phyloP scores from a whole-genome alignment of 2,888 invertebrate genomes.

The Mesochorus sp. region DNA sequence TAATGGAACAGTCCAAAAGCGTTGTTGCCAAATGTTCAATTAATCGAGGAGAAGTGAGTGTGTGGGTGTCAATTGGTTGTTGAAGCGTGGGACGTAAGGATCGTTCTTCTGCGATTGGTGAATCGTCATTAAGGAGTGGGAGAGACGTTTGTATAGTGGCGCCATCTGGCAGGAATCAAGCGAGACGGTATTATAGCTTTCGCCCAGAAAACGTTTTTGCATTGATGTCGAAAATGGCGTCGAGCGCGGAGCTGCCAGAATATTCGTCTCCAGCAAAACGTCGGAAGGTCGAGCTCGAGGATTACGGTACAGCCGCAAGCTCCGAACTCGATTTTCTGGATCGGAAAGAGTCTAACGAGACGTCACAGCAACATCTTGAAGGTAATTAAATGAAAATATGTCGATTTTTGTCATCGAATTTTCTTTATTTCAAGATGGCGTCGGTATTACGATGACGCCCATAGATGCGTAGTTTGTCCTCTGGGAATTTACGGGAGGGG shows the following conservation, averaged over 20 bases:
- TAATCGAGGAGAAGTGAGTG: background rate
- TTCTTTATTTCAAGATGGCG: conserved; percentile 77
- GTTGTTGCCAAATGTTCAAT: conserved; percentile 50
- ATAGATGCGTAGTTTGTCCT: conserved; percentile 66
- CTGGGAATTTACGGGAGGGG: conserved; percentile 64
- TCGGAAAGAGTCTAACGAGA: conserved; percentile 67
- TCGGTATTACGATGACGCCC: conserved; percentile 68
- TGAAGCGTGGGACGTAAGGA: conserved; percentile 48
- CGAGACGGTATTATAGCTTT: conserved; percentile 51
- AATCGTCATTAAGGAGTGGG: conserved; percentile 5
- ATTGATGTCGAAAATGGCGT: conserved; percentile 82
- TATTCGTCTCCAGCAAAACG: conserved; percentile 81
- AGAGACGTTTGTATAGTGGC: conserved; percentile 45
- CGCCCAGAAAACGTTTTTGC: conserved; percentile 69
- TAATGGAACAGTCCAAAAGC: conserved; percentile 42
- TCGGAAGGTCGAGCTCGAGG: conserved; percentile 78
- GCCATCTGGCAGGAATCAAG: conserved; percentile 67
- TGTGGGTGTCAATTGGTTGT: conserved; percentile 57
- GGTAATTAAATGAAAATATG: conserved; percentile 77
- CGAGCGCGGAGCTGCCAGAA: conserved; percentile 80
- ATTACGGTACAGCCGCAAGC: conserved; percentile 66
- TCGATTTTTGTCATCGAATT: conserved; percentile 71
- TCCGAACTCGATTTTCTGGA: conserved; percentile 72
- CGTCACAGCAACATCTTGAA: conserved; percentile 75
- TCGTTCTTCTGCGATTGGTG: conserved; percentile 38